phyloP scores from a whole-genome alignment of 2,113 vertebrate species.

The Megaptera novaeangliae region DNA sequence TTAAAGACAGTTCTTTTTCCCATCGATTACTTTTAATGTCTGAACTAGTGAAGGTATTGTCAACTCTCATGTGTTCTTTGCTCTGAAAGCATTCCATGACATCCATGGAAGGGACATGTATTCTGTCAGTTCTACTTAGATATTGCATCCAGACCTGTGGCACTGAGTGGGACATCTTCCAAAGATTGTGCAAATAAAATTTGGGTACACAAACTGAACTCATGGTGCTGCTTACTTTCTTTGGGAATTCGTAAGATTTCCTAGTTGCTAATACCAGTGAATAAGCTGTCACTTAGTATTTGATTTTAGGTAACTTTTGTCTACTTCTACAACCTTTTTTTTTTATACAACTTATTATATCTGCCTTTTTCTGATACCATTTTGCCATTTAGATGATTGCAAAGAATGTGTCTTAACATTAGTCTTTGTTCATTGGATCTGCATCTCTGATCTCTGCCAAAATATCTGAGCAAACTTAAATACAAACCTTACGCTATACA shows the following conservation, averaged over 20 bases:
- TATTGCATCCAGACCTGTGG: background rate
- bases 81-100: background rate
- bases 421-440: slow-evolving; percentile 77
- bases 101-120: background rate
- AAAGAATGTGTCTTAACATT: slow-evolving; percentile 76
- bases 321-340: slow-evolving; percentile 40
- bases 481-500: slow-evolving; percentile 79
- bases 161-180: background rate
- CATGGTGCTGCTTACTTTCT: background rate
- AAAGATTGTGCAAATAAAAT: background rate
- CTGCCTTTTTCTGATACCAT: slow-evolving; percentile 62
- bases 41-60: background rate
- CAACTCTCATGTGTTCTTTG: background rate
- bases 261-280: background rate
- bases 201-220: background rate
- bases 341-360: slow-evolving; percentile 3
- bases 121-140: slow-evolving; percentile 19
- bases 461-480: slow-evolving; percentile 78
- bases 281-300: slow-evolving; percentile 5
- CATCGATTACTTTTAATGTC: background rate
- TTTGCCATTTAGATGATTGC: slow-evolving; percentile 64
- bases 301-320: slow-evolving; percentile 35
- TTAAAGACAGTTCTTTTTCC: background rate
- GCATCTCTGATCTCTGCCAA: slow-evolving; percentile 76
- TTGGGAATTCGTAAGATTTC: slow-evolving; percentile 21